Conservation (phyloP, 2,797 vertebrate genomes). For the Jordanella pulchra region DNA sequence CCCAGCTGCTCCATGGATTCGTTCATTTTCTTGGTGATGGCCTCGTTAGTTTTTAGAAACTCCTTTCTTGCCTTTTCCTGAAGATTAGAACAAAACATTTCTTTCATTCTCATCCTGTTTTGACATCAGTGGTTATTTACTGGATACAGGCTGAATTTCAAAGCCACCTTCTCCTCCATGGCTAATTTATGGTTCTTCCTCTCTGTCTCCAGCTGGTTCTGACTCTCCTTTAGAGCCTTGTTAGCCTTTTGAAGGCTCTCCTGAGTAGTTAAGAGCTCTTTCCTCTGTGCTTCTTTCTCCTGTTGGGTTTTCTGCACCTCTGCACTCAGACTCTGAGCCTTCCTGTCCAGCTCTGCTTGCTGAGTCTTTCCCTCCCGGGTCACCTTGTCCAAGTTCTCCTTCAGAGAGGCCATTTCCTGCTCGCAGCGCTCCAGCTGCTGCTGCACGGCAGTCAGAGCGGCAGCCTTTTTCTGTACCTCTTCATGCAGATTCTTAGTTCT, state of each 20-base stretch:
- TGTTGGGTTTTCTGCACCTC: constrained; percentile 81
- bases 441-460: constrained; percentile 79
- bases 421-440: constrained; percentile 81
- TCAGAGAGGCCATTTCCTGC: constrained; percentile 80
- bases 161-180: constrained; percentile 86
- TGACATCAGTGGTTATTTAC: neutral
- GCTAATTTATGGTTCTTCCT: constrained; percentile 82
- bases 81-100: constrained; percentile 18
- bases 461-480: constrained; percentile 87
- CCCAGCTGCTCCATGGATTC: constrained; percentile 85
- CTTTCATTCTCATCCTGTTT: neutral
- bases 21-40: constrained; percentile 80
- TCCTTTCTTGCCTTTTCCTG: constrained; percentile 89
- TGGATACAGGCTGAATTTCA: neutral
- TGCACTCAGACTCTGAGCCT: constrained; percentile 71
- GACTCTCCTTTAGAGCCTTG: constrained; percentile 84
- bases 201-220: constrained; percentile 86
- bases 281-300: constrained; percentile 82
- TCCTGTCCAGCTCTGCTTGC: constrained; percentile 81
- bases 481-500: constrained; percentile 75
- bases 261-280: constrained; percentile 82
- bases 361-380: constrained; percentile 79
- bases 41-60: constrained; percentile 84
- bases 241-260: constrained; percentile 82
- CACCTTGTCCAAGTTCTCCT: constrained; percentile 82